These are phyloP conservation scores for Sarcophaga rosellei DNA, from an alignment of 2,888 invertebrate species.

Conservation along the genomic window DNA sequence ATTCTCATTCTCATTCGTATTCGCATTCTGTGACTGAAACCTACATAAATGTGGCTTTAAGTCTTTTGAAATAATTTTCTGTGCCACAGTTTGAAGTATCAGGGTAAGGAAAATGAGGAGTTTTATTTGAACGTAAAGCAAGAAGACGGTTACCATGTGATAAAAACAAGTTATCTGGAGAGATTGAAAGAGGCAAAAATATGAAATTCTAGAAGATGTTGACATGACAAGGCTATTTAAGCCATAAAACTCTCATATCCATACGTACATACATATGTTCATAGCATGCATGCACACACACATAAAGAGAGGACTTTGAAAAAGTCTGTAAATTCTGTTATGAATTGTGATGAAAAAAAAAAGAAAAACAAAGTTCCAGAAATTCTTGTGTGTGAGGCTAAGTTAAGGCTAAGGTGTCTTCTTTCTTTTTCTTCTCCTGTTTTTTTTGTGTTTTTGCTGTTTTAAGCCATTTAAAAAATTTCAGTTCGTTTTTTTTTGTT, in stretches of 20 bases:
- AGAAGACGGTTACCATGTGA: conserved; percentile 21
- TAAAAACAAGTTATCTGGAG: conserved; percentile 50
- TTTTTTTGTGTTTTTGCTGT: neutral
- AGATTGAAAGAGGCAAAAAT: conserved; percentile 44
- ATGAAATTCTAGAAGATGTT: conserved; percentile 71
- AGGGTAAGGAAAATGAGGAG: conserved; percentile 24
- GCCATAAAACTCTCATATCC: conserved; percentile 41
- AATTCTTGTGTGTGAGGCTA: conserved; percentile 42
- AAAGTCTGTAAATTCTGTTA: too few relatives aligned
- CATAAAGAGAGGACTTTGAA: too few relatives aligned
- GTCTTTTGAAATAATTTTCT: neutral
- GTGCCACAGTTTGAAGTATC: neutral
- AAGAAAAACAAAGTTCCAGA: neutral
- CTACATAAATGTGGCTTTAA: conserved; percentile 49
- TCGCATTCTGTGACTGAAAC: neutral
- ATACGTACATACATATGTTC: neutral
- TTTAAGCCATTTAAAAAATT: neutral
- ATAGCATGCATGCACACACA: too few relatives aligned
- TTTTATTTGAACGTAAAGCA: conserved; percentile 18
- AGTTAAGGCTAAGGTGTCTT: neutral
- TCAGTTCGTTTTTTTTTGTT: neutral
- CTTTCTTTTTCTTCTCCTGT: conserved; percentile 10
- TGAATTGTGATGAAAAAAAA: neutral
- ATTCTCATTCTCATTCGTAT: neutral
- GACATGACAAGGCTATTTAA: conserved; percentile 71